phyloP scores from a whole-genome alignment of 2,888 invertebrate species.

The Caenorhabditis sp. region DNA sequence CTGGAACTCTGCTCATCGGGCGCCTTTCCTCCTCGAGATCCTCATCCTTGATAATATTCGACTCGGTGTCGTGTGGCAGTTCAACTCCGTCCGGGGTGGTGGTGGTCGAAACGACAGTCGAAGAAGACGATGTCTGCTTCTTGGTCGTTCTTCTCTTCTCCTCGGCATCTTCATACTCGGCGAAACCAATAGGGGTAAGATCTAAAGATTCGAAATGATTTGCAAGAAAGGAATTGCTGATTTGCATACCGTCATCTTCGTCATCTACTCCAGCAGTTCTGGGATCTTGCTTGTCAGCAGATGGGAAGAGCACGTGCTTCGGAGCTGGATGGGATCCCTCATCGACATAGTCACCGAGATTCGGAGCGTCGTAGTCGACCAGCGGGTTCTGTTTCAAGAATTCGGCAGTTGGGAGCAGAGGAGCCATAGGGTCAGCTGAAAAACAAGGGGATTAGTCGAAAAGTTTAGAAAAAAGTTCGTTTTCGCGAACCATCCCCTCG shows the following conservation, averaged over 20 bases:
- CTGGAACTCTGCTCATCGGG: conserved; percentile 48
- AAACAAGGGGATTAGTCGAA: not conserved
- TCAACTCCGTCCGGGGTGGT: conserved; percentile 44
- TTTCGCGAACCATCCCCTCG: not conserved
- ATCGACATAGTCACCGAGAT: conserved; percentile 64
- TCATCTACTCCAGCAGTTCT: conserved; percentile 64
- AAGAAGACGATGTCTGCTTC: conserved; percentile 6
- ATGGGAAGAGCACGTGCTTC: conserved; percentile 69
- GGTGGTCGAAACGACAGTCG: conserved; percentile 20
- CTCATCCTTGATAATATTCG: conserved; percentile 29
- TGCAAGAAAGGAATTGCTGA: not conserved
- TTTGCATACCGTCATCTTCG: conserved; percentile 60
- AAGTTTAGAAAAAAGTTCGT: not conserved
- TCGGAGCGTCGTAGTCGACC: conserved; percentile 76
- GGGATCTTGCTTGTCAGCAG: conserved; percentile 69
- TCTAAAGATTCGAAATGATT: conserved; percentile 58
- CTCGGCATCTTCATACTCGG: conserved; percentile 69
- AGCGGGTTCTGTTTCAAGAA: conserved; percentile 78
- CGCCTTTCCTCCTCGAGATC: conserved; percentile 36
- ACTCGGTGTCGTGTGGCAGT: conserved; percentile 45
- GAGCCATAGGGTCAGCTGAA: conserved; percentile 72
- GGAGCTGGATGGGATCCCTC: conserved; percentile 69
- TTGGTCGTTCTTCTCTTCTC: conserved; percentile 44
- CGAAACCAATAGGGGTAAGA: conserved; percentile 73
- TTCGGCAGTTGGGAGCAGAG: conserved; percentile 72